Conservation (phyloP, 2,797 vertebrate species). For the Acropternis orthonyx region DNA sequence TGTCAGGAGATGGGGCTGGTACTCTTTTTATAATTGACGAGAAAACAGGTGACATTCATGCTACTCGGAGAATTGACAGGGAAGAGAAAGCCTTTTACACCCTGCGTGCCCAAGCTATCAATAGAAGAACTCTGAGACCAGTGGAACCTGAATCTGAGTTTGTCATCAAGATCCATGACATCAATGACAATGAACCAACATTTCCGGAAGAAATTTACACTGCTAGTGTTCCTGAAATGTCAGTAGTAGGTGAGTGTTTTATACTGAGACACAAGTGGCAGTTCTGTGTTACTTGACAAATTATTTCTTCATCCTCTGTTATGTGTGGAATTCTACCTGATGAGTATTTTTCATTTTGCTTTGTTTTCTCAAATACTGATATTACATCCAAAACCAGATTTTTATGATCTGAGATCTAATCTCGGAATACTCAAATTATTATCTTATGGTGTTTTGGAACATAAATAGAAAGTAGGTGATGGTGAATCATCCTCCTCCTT, state of each 20-base stretch:
- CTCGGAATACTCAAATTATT: background rate
- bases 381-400: background rate
- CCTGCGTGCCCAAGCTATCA: slow-evolving; percentile 91
- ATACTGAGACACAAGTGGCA: background rate
- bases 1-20: slow-evolving; percentile 92
- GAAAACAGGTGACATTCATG: slow-evolving; percentile 94
- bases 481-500: background rate
- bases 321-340: background rate
- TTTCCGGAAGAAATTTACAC: slow-evolving; percentile 89
- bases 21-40: slow-evolving; percentile 93
- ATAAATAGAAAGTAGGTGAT: background rate
- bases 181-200: slow-evolving; percentile 94
- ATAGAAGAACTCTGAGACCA: slow-evolving; percentile 86
- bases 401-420: background rate
- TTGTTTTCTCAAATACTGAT: background rate
- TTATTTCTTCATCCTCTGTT: background rate
- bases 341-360: background rate
- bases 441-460: background rate
- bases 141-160: slow-evolving; percentile 95
- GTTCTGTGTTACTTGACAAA: background rate
- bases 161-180: slow-evolving; percentile 98
- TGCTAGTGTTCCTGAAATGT: slow-evolving; percentile 91
- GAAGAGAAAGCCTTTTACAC: slow-evolving; percentile 94
- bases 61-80: slow-evolving; percentile 92
- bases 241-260: slow-evolving; percentile 86